Base-by-base conservation (phyloP, 2,797 vertebrate species). In the Helostoma temminkii region DNA sequence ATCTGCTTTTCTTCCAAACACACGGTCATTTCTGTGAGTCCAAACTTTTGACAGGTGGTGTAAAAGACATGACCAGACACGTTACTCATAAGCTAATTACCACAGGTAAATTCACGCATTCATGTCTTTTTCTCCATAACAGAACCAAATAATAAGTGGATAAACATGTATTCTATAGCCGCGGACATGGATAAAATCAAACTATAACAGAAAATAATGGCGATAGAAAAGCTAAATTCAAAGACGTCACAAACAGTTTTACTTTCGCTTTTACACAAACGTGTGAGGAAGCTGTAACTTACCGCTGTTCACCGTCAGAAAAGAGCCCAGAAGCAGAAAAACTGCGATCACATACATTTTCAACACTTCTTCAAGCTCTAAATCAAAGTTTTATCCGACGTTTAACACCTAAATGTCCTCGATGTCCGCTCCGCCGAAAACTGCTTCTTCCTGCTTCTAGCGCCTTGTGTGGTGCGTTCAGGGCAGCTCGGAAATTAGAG, bases 221-320 rank as follows among this genome's bases (percentile, higher is more conserved):
- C 14, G 2, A 10, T 3, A 50, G n/a, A 21, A 26, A 2, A 2
- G 0, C 2, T 0, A 22, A 19, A 58, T 64, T 48, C 1, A 21
- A 26, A 18, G 14, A 56, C 81, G 70, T 58, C 77, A 71, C 46
- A 19, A 0, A 9, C 0, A 1, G 1, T 19, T 72, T 75, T 66
- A 78, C 42, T 78, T 78, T 75, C 78, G 1, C 0, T 76, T 81
- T 72, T 4, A 1, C 9, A 8, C 3, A 0, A 49, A 14, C n/a
- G 5, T 9, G 41, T 46, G 3, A 37, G 1, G 16, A 70, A 70
- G 6, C 4, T 1, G 1, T 0, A 41, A 58, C 71, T 81, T 48
- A 83, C 82, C 78, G 56, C 75, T 7, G 57, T 63, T 42, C 2
- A 49, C 77, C 2, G 49, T 1, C 42, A 68, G 6, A 0, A 3